Conservation (phyloP, 1,140 invertebrate genomes). For the Drosophila pseudoobscura region DNA sequence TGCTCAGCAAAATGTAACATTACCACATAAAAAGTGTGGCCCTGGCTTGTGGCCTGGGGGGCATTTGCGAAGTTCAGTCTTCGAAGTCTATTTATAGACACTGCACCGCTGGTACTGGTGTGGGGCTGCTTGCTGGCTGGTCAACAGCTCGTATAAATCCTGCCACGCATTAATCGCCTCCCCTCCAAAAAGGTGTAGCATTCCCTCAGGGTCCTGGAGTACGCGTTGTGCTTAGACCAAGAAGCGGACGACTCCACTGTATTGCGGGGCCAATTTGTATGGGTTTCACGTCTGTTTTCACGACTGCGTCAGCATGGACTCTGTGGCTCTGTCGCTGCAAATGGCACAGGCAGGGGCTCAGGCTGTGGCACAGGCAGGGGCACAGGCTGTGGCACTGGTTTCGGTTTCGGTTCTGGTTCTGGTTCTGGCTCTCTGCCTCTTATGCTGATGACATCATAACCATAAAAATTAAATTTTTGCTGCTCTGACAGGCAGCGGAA, state of each 20-base stretch:
- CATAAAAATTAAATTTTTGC: constrained; percentile 66
- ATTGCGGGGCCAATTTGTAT: constrained; percentile 42
- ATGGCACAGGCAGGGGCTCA: too few species aligned
- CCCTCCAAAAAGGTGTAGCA: constrained; percentile 6
- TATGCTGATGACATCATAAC: constrained; percentile 65
- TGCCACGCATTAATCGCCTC: constrained; percentile 39
- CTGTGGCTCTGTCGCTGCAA: constrained; percentile 6
- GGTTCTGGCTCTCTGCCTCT: constrained; percentile 28
- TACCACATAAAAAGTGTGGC: constrained; percentile 44
- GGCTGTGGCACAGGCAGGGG: too few species aligned
- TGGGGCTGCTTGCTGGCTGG: constrained; percentile 1
- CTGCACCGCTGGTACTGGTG: neutral
- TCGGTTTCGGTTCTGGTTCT: neutral
- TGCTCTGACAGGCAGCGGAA: constrained; percentile 53
- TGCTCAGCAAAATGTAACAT: constrained; percentile 63
- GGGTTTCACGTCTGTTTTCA: constrained; percentile 32
- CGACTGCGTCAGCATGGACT: constrained; percentile 34
- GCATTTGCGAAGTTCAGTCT: neutral
- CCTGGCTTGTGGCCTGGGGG: neutral
- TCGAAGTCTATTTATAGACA: constrained; percentile 21
- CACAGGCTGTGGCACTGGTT: constrained; percentile 1
- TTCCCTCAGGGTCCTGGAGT: constrained; percentile 4
- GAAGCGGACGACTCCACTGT: neutral
- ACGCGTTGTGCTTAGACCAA: constrained; percentile 27
- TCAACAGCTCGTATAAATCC: constrained; percentile 39